Percentiles rank a stretch among this genome's conserved stretches.
These are phyloP conservation scores for Phycodurus eques DNA, from an alignment of 2,113 vertebrate genomes.

Conservation along the genomic window DNA sequence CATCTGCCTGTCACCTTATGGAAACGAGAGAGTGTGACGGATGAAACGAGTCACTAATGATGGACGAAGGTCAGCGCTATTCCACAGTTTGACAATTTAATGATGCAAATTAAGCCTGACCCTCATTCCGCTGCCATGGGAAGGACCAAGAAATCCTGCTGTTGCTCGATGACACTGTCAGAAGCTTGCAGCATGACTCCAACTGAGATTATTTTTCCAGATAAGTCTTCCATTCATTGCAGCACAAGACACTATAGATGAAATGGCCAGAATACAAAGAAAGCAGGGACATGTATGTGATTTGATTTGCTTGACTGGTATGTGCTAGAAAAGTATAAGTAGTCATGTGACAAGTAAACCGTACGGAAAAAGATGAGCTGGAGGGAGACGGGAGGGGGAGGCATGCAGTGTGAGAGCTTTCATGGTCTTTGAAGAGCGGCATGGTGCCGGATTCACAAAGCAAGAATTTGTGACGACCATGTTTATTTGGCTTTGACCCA, in stretches of 20 bases:
- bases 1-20: conserved; percentile 25
- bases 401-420: conserved; percentile 54
- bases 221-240: conserved; percentile 5
- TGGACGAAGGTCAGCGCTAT: conserved; percentile 65
- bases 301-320: conserved; percentile 25
- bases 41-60: conserved; percentile 53
- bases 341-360: conserved; percentile 44
- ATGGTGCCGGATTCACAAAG: conserved; percentile 31
- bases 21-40: conserved; percentile 34
- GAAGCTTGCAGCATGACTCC: conserved; percentile 3
- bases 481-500: conserved; percentile 34
- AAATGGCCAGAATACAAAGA: conserved; percentile 7
- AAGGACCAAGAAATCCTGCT: conserved; percentile 25
- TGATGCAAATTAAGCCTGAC: conserved; percentile 62
- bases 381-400: conserved; percentile 32
- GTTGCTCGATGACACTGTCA: conserved; percentile 12
- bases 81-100: conserved; percentile 59
- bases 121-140: conserved; percentile 34
- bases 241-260: background rate
- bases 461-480: conserved; percentile 44
- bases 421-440: conserved; percentile 54
- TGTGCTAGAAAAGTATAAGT: conserved; percentile 40
- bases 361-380: conserved; percentile 33
- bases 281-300: conserved; percentile 6
- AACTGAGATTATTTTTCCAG: conserved; percentile 1